phyloP scores from a whole-genome alignment of 2,113 vertebrate species.

The Uropsilus gracilis region DNA sequence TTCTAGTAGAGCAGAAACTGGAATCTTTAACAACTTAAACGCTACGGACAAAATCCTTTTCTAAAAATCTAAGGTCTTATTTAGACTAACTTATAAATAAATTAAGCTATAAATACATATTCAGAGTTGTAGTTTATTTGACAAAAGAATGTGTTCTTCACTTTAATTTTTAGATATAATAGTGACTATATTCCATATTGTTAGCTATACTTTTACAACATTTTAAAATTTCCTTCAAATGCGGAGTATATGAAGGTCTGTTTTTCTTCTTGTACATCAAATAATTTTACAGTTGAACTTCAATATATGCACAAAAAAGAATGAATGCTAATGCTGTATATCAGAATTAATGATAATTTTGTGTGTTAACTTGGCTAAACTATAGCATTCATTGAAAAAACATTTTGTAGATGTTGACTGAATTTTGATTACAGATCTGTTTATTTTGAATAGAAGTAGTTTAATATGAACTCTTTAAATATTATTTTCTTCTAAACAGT shows the following conservation, averaged over 20 bases:
- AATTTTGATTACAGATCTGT: not conserved
- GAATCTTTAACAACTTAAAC: not conserved
- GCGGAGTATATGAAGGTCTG: not conserved
- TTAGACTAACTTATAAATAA: not conserved
- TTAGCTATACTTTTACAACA: not conserved
- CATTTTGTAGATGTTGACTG: not conserved
- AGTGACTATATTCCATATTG: not conserved
- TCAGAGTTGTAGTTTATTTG: not conserved
- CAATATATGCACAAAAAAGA: not conserved
- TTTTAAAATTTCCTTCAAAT: not conserved
- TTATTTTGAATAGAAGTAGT: slow-evolving; percentile 2
- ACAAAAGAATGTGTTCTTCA: not conserved
- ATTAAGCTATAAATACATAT: not conserved
- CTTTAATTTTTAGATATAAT: not conserved
- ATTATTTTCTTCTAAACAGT: not conserved
- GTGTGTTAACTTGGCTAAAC: not conserved
- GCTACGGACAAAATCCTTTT: not conserved
- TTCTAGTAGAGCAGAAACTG: not conserved
- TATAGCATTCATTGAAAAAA: not conserved
- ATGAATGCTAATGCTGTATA: not conserved
- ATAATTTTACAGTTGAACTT: not conserved
- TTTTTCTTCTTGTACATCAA: not conserved
- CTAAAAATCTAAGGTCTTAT: not conserved
- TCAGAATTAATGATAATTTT: not conserved
- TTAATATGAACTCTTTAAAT: not conserved